phyloP scores from a whole-genome alignment of 1,140 invertebrate genomes.

The Triops cancriformis region DNA sequence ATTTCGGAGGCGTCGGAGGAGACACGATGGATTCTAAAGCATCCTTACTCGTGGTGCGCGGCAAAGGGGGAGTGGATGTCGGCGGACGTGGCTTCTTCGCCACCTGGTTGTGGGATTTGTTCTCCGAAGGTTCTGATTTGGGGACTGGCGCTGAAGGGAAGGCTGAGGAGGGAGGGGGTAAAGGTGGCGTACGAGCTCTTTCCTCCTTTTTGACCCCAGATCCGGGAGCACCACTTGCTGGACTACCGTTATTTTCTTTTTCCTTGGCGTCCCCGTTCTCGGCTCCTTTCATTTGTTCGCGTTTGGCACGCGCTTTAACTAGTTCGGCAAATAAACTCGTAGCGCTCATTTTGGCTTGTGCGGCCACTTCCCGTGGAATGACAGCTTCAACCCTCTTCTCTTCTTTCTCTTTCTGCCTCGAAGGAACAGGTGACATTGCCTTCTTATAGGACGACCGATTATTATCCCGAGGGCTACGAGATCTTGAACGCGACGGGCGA shows the following conservation, averaged over 20 bases:
- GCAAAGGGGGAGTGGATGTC: constrained; percentile 55
- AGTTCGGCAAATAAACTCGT: constrained; percentile 80
- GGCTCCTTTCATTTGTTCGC: constrained; percentile 54
- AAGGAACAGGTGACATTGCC: constrained; percentile 23
- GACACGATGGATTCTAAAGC: constrained; percentile 59
- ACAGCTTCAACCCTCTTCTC: constrained; percentile 21
- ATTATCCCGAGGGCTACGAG: constrained; percentile 20
- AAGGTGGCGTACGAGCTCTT: constrained; percentile 32
- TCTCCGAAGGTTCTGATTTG: constrained; percentile 23
- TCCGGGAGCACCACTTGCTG: constrained; percentile 38
- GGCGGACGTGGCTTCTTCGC: background rate
- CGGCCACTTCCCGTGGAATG: constrained; percentile 22
- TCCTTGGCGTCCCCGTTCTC: constrained; percentile 39
- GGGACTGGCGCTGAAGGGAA: constrained; percentile 30
- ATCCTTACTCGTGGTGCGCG: constrained; percentile 56
- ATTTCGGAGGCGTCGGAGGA: constrained; percentile 53
- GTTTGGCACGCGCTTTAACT: constrained; percentile 71
- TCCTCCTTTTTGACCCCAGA: constrained; percentile 37
- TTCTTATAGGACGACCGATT: constrained; percentile 20
- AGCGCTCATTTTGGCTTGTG: constrained; percentile 60
- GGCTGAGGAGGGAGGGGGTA: constrained; percentile 31
- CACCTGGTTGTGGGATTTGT: background rate
- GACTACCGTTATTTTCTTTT: constrained; percentile 49
- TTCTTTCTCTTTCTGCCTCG: background rate
- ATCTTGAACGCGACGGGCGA: constrained; percentile 35